Percentiles rank a stretch among this genome's conserved stretches.
phyloP scores from a whole-genome alignment of 1,140 invertebrate species.

The Cylas formicarius region DNA sequence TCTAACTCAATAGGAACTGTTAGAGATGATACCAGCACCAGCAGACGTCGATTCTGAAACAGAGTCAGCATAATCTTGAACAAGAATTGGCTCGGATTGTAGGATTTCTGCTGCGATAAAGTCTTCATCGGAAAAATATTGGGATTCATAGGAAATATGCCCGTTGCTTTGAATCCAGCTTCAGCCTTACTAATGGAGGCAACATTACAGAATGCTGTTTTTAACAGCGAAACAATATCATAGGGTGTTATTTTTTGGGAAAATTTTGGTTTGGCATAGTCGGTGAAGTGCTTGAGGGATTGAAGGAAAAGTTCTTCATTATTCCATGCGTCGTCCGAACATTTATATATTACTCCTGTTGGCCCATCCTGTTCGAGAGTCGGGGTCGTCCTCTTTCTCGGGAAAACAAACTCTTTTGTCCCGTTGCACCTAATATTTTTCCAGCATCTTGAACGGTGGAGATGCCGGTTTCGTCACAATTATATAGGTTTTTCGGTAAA shows the following conservation, averaged over 20 bases:
- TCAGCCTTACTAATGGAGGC: constrained; percentile 18
- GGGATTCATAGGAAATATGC: constrained; percentile 24
- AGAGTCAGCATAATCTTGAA: constrained; percentile 6
- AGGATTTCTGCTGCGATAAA: constrained; percentile 17
- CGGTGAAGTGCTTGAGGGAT: constrained; percentile 14
- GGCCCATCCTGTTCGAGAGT: constrained; percentile 32
- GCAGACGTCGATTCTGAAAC: too few relatives aligned
- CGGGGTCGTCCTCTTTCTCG: constrained; percentile 19
- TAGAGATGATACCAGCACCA: too few relatives aligned
- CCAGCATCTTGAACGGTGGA: constrained; percentile 41
- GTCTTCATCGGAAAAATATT: constrained; percentile 17
- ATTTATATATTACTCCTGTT: constrained; percentile 29
- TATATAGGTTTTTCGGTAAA: constrained; percentile 33
- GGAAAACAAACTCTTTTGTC: constrained; percentile 33
- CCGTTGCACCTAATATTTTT: constrained; percentile 41
- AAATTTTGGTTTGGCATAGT: constrained; percentile 23
- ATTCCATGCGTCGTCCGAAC: constrained; percentile 37
- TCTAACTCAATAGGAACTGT: too few relatives aligned
- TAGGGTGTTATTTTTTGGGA: constrained; percentile 21
- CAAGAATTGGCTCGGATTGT: too few relatives aligned
- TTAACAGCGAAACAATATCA: constrained; percentile 16
- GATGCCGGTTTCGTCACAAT: constrained; percentile 44
- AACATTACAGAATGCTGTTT: constrained; percentile 17
- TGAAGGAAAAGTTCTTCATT: constrained; percentile 20
- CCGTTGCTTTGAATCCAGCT: constrained; percentile 17